Evolutionary conservation across 53 echinoderm and acorn worm genomes (phyloP).

Genomic region (Apostichopus leukothele): DNA sequence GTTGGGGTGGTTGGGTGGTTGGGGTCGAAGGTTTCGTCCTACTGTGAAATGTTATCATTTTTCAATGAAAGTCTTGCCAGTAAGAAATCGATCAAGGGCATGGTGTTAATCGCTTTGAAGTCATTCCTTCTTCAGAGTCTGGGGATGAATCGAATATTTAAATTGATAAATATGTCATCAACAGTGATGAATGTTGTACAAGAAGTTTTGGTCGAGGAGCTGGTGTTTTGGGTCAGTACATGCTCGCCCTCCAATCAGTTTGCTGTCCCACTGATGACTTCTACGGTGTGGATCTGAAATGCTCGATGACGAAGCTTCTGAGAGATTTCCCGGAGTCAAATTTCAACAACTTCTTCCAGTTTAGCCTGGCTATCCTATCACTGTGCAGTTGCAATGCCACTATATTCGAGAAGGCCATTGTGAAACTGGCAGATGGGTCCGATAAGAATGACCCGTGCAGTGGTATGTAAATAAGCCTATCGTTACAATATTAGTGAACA

Average conservation of each 20-base stretch:
- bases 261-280: conserved; percentile 17
- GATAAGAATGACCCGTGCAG: neutral
- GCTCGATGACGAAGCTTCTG: conserved; percentile 3
- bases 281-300: conserved; percentile 22
- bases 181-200: neutral
- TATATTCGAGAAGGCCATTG: neutral
- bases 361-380: neutral
- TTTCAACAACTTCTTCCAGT: conserved; percentile 45
- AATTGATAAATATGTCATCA: neutral
- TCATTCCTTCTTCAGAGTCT: too few species aligned
- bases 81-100: too few species aligned
- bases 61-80: too few species aligned
- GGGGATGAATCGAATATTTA: too few species aligned
- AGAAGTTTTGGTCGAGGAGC: neutral
- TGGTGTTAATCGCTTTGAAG: too few species aligned
- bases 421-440: conserved; percentile 3
- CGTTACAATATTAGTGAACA: too few species aligned
- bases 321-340: conserved; percentile 30
- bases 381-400: conserved; percentile 17
- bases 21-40: too few species aligned
- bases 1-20: too few species aligned
- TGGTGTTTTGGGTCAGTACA: conserved; percentile 37
- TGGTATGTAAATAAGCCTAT: neutral
- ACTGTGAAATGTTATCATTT: too few species aligned
- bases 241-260: conserved; percentile 31